These are phyloP conservation scores for Hyperoplus lanceolatus DNA, from an alignment of 2,797 vertebrate species.

Conservation along the genomic window DNA sequence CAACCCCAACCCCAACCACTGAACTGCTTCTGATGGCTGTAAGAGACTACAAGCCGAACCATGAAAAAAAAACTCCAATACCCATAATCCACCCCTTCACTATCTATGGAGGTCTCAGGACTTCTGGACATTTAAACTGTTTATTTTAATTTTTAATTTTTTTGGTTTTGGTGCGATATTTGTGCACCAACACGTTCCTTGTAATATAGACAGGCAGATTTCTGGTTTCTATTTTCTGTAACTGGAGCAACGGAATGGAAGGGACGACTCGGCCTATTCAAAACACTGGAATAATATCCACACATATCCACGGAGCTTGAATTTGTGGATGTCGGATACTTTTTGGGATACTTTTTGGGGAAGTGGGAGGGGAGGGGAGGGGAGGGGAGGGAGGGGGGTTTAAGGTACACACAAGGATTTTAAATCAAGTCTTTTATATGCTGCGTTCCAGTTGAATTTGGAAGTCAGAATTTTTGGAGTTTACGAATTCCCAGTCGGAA, in stretches of 20 bases:
- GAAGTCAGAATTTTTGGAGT: too few species aligned
- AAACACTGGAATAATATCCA: conserved; percentile 12
- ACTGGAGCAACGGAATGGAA: conserved; percentile 18
- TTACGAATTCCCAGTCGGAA: too few species aligned
- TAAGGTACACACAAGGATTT: conserved; percentile 4
- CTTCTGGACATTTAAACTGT: conserved; percentile 21
- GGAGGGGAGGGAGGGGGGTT: neutral
- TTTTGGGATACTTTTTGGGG: conserved; percentile 21
- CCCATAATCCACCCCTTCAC: conserved; percentile 36
- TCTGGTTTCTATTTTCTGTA: conserved; percentile 80
- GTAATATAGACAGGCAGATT: conserved; percentile 69
- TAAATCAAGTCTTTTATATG: too few species aligned
- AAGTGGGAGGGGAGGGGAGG: neutral
- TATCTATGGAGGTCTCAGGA: conserved; percentile 50
- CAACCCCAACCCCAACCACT: conserved; percentile 30
- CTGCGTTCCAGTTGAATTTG: too few species aligned
- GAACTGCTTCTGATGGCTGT: conserved; percentile 21
- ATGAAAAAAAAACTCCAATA: conserved; percentile 19
- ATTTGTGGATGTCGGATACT: conserved; percentile 20
- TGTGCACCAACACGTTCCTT: conserved; percentile 39
- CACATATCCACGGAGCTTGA: conserved; percentile 19
- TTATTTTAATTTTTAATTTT: neutral
- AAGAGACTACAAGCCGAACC: conserved; percentile 25
- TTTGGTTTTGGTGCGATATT: conserved; percentile 37
- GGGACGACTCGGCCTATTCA: conserved; percentile 36